These are phyloP conservation scores for Galerucella nymphaeae DNA, from an alignment of 2,888 invertebrate genomes.

Conservation along the genomic window DNA sequence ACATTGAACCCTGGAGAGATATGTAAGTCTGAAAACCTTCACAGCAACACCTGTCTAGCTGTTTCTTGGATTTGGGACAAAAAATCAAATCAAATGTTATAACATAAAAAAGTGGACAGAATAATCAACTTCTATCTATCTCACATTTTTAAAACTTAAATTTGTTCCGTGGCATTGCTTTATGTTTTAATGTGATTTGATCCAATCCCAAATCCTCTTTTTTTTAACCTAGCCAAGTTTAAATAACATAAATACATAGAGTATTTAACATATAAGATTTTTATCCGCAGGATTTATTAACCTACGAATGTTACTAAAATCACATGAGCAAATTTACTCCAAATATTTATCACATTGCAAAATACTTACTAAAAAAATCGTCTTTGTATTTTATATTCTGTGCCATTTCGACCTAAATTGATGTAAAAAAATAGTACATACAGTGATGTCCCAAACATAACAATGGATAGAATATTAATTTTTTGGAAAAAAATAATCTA, in stretches of 20 bases:
- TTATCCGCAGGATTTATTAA: conserved; percentile 37
- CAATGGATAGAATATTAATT: too few relatives aligned
- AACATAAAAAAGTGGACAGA: neutral
- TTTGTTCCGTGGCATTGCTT: neutral
- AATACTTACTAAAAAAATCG: neutral
- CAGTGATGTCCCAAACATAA: too few relatives aligned
- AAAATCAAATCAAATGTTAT: neutral
- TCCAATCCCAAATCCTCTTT: neutral
- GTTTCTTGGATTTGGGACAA: conserved; percentile 20
- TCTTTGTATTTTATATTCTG: neutral
- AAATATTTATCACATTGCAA: conserved; percentile 38
- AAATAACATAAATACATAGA: conserved; percentile 58
- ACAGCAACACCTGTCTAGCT: conserved; percentile 57
- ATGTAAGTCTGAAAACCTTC: conserved; percentile 62
- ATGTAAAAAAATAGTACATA: neutral
- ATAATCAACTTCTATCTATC: too few relatives aligned
- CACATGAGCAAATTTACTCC: conserved; percentile 52
- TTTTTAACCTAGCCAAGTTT: conserved; percentile 48
- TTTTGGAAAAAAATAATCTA: too few relatives aligned
- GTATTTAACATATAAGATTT: conserved; percentile 49
- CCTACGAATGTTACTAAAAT: conserved; percentile 47
- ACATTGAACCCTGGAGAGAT: conserved; percentile 67
- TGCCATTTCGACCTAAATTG: neutral
- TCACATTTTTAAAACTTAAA: too few relatives aligned
- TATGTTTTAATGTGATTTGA: conserved; percentile 3